These are phyloP conservation scores for Hydriomena furcata DNA, from an alignment of 2,888 invertebrate genomes.

Conservation along the genomic window DNA sequence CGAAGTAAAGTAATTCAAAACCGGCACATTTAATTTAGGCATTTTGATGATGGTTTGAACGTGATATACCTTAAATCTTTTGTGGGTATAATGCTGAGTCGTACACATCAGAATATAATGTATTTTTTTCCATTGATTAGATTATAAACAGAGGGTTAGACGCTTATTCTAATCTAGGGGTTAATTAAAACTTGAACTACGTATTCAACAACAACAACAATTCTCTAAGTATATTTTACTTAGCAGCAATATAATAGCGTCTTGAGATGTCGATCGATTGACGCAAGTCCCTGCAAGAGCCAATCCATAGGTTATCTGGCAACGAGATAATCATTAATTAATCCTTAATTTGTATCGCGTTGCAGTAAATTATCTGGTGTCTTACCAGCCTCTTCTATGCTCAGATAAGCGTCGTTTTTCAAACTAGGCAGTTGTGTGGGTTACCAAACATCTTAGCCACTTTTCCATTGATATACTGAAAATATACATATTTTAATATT, in stretches of 20 bases:
- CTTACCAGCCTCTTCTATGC: constrained; percentile 30
- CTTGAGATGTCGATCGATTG: constrained; percentile 54
- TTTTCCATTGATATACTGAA: not conserved
- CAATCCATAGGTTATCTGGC: constrained; percentile 63
- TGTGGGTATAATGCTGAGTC: not conserved
- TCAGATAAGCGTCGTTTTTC: constrained; percentile 43
- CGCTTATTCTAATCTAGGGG: constrained; percentile 49
- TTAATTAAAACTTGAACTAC: constrained; percentile 64
- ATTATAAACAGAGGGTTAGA: constrained; percentile 25
- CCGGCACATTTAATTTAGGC: not conserved
- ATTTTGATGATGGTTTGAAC: not conserved
- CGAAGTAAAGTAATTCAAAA: constrained; percentile 12
- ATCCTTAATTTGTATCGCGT: constrained; percentile 45
- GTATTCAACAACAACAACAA: constrained; percentile 58
- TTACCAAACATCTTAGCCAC: not conserved
- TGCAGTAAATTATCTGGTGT: constrained; percentile 43
- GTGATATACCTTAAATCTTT: not conserved
- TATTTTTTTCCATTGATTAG: constrained; percentile 45
- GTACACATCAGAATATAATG: constrained; percentile 2
- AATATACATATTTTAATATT: constrained; percentile 9
- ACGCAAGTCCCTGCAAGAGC: constrained; percentile 61
- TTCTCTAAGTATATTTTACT: too few relatives aligned
- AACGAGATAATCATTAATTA: constrained; percentile 55
- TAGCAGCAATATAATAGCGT: constrained; percentile 42
- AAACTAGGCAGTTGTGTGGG: constrained; percentile 39